Evolutionary conservation across 2,797 vertebrate genomes (phyloP).

Genomic region (Microtus agrestis): DNA sequence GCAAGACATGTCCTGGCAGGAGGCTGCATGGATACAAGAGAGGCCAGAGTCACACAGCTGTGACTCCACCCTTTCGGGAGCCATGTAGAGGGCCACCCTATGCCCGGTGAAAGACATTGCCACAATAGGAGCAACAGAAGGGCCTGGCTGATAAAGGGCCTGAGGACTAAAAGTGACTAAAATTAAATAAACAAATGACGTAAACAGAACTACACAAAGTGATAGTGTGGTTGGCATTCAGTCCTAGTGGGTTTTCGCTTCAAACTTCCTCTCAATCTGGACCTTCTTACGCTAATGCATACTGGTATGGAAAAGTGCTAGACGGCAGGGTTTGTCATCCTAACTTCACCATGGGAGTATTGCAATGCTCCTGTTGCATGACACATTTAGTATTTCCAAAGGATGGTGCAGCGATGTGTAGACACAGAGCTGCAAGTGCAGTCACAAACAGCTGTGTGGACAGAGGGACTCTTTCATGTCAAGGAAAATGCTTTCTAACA

Average conservation of each 20-base stretch:
- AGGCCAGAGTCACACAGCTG: neutral
- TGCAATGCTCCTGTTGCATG: neutral
- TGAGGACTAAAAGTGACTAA: neutral
- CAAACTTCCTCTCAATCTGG: neutral
- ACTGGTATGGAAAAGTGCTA: neutral
- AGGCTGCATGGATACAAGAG: constrained; percentile 83
- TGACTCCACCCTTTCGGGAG: neutral
- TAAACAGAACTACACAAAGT: neutral
- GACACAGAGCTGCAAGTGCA: neutral
- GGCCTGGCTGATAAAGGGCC: no score
- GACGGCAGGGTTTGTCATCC: neutral
- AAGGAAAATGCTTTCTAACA: neutral
- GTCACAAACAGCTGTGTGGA: neutral
- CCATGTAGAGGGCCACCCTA: neutral
- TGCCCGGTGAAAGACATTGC: rapidly evolving
- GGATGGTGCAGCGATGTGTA: neutral
- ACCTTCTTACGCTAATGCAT: neutral
- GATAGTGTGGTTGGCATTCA: neutral
- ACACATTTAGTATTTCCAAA: neutral
- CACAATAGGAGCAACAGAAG: neutral
- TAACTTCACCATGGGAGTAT: neutral
- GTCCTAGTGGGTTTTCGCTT: no score
- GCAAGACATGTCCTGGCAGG: constrained; percentile 89
- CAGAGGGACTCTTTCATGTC: neutral
- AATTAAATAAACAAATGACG: neutral